Base-by-base conservation (phyloP, 1,140 invertebrate genomes). In the Eufriesea mexicana region DNA sequence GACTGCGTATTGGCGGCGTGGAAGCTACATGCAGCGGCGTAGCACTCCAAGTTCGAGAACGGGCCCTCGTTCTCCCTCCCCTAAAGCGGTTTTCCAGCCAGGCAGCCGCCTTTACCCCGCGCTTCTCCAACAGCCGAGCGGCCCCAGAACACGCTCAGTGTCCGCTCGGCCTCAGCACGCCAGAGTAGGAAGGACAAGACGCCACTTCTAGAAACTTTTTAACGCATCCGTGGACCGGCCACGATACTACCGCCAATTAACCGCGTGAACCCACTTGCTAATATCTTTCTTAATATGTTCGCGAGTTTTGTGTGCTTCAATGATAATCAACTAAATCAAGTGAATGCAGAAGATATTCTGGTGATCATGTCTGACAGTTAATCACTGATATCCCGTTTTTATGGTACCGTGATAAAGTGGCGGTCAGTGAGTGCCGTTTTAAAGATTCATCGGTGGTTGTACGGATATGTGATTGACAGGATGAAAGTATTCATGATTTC, bases 161-260 rank as follows among this genome's bases (percentile, higher is more conserved):
- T 90, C 86, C 89, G 89, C 87, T 88, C 87, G 86, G 84, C 89
- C 73, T 88, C 86, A 88, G 89, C 78, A 87, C 84, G 84, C 82
- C 87, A 84, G 87, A 80, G 83, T 84, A 79, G 83, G 61, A 85
- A 75, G 64, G 51, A 77, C 68, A 42, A 42, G 57, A 76, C 79
- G 79, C 35, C 14, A 55, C 49, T 82, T 85, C 79, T 72, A 79
- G 74, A 76, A 88, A 55, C 59, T 67, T 82, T 87, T 76, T 54
- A 61, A 81, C 49, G 83, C 76, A 75, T 66, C 42, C 62, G 18
- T 20, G 62, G 35, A 45, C 20, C 42, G 45, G 14, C 20, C 14
- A 47, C 66, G 12, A 47, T 47, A 45, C 7, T 47, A 16, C 6
- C 14, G 18, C 67, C 79, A 54, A 82, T 55, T 35, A 57, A 76